Conservation (phyloP, 2,113 vertebrate genomes). For the Sinocyclocheilus maitianheensis region DNA sequence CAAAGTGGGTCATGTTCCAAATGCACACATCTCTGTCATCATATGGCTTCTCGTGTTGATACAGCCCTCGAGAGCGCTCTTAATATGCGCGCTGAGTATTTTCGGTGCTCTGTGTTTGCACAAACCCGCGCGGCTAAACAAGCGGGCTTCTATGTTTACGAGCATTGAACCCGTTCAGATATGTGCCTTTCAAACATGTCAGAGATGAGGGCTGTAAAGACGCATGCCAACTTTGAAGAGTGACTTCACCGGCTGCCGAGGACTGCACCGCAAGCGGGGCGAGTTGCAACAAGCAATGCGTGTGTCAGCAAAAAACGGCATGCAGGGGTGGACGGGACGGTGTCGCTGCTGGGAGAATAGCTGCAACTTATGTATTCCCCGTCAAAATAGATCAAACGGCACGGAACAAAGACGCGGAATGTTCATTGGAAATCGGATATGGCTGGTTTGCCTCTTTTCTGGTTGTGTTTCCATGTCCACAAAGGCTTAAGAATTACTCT, state of each 20-base stretch:
- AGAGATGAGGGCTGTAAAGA: conserved; percentile 65
- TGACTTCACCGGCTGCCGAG: conserved; percentile 67
- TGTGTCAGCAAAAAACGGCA: conserved; percentile 61
- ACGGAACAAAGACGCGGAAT: conserved; percentile 52
- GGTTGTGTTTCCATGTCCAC: conserved; percentile 58
- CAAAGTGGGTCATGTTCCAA: conserved; percentile 23
- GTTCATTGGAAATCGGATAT: conserved; percentile 58
- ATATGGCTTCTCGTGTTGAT: conserved; percentile 18
- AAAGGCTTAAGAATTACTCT: conserved; percentile 61
- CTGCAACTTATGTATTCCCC: conserved; percentile 53
- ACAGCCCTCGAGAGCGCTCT: conserved; percentile 22
- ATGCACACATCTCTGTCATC: conserved; percentile 8
- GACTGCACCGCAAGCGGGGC: conserved; percentile 67
- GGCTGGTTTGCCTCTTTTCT: conserved; percentile 47
- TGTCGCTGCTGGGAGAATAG: conserved; percentile 18
- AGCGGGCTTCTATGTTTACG: conserved; percentile 66
- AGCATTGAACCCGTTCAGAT: conserved; percentile 68
- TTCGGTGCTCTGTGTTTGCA: conserved; percentile 33
- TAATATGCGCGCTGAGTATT: conserved; percentile 22
- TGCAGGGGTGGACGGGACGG: conserved; percentile 37
- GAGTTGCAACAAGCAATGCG: conserved; percentile 63
- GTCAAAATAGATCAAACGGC: conserved; percentile 54
- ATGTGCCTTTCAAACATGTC: conserved; percentile 75
- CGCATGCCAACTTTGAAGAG: conserved; percentile 69
- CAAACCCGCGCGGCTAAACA: conserved; percentile 61